Evolutionary conservation across 2,797 vertebrate species (phyloP), one percentile per base, ranked within the genome.

Genomic region (Mus caroli): DNA sequence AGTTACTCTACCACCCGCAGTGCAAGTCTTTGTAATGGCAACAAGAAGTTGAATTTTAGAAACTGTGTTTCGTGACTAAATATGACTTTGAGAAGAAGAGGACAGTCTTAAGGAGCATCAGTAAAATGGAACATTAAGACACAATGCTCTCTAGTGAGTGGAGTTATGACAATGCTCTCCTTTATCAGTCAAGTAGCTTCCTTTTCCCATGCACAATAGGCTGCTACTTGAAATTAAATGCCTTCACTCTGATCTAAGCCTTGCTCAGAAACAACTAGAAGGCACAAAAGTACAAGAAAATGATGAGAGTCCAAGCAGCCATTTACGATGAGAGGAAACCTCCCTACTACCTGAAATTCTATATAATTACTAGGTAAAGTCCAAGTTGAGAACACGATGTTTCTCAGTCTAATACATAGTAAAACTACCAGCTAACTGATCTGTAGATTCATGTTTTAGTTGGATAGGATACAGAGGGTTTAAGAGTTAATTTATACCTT

Each of bases 331-430:
- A 0, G 3, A 5, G n/a, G 8, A 73, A 67, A 28, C 22, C 69
- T 62, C 73, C 56, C 76, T 7, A 40, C 52, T 86, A 62, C 37
- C 82, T 73, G 2, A 37, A 91, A 85, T 56, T 77, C 89, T 50
- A 2, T 28, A 11, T 52, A 95, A 80, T 83, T 83, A 87, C 69
- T 9, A 52, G 67, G 75, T 43, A 4, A 88, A 96, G 91, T 75
- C 84, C 76, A 82, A 77, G 93, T 52, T 52, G 92, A 73, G 56
- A 93, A 34, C 40, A 52, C 24, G 24, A 60, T 91, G 43, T 69
- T 94, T 92, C 79, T 91, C 82, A 56, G 60, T 60, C 90, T 62
- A 77, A 90, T 1, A 14, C 37, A 87, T 85, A 80, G 84, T 88
- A 34, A 50, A 11, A 88, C 69, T 84, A 77, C 80, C 34, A 88